Evolutionary conservation across 2,797 vertebrate genomes (phyloP).

Genomic region (Mormyrus hasselquistii): DNA sequence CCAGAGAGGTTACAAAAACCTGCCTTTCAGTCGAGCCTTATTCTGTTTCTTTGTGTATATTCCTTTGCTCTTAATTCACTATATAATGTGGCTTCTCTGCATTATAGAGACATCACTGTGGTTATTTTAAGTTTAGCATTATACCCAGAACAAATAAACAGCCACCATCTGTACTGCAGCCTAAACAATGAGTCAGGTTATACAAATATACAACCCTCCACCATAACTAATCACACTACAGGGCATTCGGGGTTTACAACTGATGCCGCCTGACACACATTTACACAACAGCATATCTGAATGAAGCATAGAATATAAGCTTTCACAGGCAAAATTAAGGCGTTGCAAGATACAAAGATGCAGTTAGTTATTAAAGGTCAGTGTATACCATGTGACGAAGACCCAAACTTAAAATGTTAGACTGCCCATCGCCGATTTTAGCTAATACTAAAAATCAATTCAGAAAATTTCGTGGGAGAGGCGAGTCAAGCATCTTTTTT

Average conservation of each 20-base stretch:
- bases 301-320: background rate
- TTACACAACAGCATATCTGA: background rate
- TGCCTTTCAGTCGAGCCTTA: background rate
- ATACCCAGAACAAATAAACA: background rate
- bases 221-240: background rate
- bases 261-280: background rate
- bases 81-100: background rate
- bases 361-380: slow-evolving; percentile 1
- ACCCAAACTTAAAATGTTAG: background rate
- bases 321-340: background rate
- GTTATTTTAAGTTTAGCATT: background rate
- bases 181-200: background rate
- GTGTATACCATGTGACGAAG: background rate
- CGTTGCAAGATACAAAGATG: background rate
- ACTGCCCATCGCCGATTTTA: background rate
- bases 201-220: background rate
- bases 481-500: background rate
- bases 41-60: background rate
- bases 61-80: background rate
- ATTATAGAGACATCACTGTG: background rate
- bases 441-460: background rate
- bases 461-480: background rate
- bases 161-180: background rate
- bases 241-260: background rate
- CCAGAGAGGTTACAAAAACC: background rate